Base-by-base conservation (phyloP, 2,888 invertebrate genomes). In the Tiliacea aurago region DNA sequence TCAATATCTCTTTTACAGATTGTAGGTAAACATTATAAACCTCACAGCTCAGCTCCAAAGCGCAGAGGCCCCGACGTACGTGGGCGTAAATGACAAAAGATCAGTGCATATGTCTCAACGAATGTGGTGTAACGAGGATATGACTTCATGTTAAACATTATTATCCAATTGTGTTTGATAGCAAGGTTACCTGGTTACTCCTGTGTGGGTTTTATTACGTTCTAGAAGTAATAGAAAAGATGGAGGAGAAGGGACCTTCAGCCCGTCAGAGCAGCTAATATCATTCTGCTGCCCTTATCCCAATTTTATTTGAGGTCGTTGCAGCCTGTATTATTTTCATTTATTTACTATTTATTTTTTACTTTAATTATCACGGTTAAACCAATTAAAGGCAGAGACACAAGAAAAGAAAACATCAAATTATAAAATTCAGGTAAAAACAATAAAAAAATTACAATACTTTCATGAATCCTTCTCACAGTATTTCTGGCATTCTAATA, bases 81-180 rank as follows among this genome's bases (percentile, higher is more conserved):
- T 84, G 86, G 86, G 84, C 56, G 82, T 67, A 66, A 74, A 86
- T 81, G 73, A 82, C 83, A 75, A 83, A 73, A 73, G 81, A 78
- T 65, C 81, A 69, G 45, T 62, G 69, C 66, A 79, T 65, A 33
- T 59, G 23, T 69, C 73, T 49, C 56, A 51, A 65, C 62, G 33
- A 80, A 74, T 63, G 49, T 53, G 47, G 45, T 28, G 59, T 86
- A 85, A 86, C 73, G 51, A 85, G 85, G 85, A 85, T 83, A 85
- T 86, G 85, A 85, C 83, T 83, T 79, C 85, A 83, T 76, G 15
- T 76, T 53, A 70, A 69, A 69, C 70, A 69, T 75, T 64, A 85
- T 86, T 79, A 86, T 85, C 75, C 85, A 83, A 85, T 85, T 76
- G 85, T 69, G 47, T 43, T 11, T 77, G 74, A 78, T 47, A 51